A percentile compares a stretch with the other conserved stretches of the same genome.
These are phyloP conservation scores for Phengaris alcon DNA, from an alignment of 2,888 invertebrate genomes.

Conservation along the genomic window DNA sequence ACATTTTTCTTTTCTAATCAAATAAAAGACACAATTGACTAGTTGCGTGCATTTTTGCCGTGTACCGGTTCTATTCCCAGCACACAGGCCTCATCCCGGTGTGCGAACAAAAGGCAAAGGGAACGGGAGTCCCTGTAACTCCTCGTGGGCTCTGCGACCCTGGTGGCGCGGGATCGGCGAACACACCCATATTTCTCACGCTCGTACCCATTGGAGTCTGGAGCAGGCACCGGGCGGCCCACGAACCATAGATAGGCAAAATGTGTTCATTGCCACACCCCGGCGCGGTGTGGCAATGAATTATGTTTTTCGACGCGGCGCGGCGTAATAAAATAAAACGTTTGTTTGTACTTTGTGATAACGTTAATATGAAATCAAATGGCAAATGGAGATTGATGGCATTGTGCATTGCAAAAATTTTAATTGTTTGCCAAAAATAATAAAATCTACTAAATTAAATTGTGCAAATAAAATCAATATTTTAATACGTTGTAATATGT, in stretches of 20 bases:
- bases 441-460: too few relatives aligned
- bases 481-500: too few relatives aligned
- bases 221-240: not conserved
- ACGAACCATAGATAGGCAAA: conserved; percentile 15
- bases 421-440: too few relatives aligned
- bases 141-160: conserved; percentile 52
- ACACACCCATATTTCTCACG: conserved; percentile 73
- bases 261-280: too few relatives aligned
- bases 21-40: not conserved
- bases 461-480: too few relatives aligned
- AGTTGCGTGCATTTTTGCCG: not conserved
- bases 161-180: conserved; percentile 58
- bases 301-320: not conserved
- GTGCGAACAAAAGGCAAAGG: not conserved
- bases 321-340: not conserved
- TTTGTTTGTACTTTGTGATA: too few relatives aligned
- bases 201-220: conserved; percentile 55
- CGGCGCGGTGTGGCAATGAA: not conserved
- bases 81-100: not conserved
- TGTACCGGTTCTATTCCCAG: not conserved
- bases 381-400: too few relatives aligned
- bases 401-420: too few relatives aligned
- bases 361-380: too few relatives aligned
- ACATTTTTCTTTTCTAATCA: not conserved
- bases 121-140: conserved; percentile 37